These are phyloP conservation scores for Sinohyriopsis cumingii DNA, from an alignment of 2,888 invertebrate species.

Conservation along the genomic window DNA sequence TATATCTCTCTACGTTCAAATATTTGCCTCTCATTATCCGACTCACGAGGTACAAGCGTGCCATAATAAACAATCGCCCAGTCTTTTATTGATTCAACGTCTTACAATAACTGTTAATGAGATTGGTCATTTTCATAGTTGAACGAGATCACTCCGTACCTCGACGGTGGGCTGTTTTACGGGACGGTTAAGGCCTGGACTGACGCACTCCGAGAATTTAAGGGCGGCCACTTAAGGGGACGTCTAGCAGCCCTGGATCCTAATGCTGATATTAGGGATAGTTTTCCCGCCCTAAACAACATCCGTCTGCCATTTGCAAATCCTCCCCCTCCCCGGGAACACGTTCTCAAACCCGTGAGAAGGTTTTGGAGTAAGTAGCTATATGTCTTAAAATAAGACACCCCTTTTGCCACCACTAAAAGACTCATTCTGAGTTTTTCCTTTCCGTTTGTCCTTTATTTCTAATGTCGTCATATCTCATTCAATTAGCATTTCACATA, in stretches of 20 bases:
- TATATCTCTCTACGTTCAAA: too few relatives aligned
- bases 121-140: slow-evolving; percentile 68
- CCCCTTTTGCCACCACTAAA: too few relatives aligned
- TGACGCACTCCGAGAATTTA: slow-evolving; percentile 86
- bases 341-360: slow-evolving; percentile 50
- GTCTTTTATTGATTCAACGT: too few relatives aligned
- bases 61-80: too few relatives aligned
- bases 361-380: slow-evolving; percentile 53
- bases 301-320: slow-evolving; percentile 60
- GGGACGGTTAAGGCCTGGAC: slow-evolving; percentile 98
- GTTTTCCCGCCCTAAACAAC: slow-evolving; percentile 51
- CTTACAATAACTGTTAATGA: too few relatives aligned
- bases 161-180: slow-evolving; percentile 98
- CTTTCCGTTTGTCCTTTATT: too few relatives aligned
- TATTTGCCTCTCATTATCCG: too few relatives aligned
- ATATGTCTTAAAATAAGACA: too few relatives aligned
- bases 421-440: too few relatives aligned
- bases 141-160: slow-evolving; percentile 98
- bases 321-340: slow-evolving; percentile 55
- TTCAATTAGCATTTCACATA: too few relatives aligned
- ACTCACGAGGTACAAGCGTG: too few relatives aligned
- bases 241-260: slow-evolving; percentile 77
- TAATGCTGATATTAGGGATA: slow-evolving; percentile 25
- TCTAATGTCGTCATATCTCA: too few relatives aligned
- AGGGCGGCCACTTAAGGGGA: slow-evolving; percentile 76